Conservation (phyloP, 2,888 invertebrate genomes). For the Amblyteles armatorius region DNA sequence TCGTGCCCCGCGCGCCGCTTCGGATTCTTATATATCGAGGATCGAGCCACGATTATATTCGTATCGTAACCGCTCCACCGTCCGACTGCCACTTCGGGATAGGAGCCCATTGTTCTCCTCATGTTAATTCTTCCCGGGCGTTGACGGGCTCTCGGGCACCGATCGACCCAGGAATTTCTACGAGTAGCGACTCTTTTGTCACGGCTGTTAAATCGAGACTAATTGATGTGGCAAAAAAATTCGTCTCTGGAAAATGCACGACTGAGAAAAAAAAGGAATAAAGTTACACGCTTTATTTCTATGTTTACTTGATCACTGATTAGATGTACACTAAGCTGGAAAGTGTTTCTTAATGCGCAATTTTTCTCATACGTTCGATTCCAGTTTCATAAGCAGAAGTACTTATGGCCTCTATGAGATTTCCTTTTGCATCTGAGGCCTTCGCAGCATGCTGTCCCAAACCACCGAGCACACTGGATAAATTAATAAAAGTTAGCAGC, state of each 20-base stretch:
- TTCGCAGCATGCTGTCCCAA: too few species aligned
- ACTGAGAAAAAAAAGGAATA: neutral
- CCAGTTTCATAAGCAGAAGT: too few species aligned
- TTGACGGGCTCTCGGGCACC: constrained; percentile 59
- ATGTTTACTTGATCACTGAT: too few species aligned
- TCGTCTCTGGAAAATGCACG: neutral
- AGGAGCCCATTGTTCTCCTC: constrained; percentile 64
- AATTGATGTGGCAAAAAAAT: constrained; percentile 13
- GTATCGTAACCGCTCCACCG: constrained; percentile 32
- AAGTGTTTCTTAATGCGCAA: too few species aligned
- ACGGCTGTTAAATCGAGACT: constrained; percentile 27
- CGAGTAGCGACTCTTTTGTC: constrained; percentile 51
- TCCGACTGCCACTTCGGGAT: constrained; percentile 62
- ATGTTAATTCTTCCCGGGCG: constrained; percentile 65
- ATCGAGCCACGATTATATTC: constrained; percentile 65
- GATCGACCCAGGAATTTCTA: constrained; percentile 58
- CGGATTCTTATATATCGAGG: constrained; percentile 55
- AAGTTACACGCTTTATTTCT: too few species aligned
- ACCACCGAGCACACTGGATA: too few species aligned
- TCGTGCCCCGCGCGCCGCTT: constrained; percentile 37
- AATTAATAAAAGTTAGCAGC: too few species aligned
- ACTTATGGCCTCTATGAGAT: too few species aligned
- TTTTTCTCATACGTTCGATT: too few species aligned
- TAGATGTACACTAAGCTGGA: too few species aligned
- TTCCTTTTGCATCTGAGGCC: too few species aligned